Evolutionary conservation across 2,888 invertebrate genomes (phyloP), one percentile per base, ranked within the genome.

Genomic region (Harpalus rubripes): DNA sequence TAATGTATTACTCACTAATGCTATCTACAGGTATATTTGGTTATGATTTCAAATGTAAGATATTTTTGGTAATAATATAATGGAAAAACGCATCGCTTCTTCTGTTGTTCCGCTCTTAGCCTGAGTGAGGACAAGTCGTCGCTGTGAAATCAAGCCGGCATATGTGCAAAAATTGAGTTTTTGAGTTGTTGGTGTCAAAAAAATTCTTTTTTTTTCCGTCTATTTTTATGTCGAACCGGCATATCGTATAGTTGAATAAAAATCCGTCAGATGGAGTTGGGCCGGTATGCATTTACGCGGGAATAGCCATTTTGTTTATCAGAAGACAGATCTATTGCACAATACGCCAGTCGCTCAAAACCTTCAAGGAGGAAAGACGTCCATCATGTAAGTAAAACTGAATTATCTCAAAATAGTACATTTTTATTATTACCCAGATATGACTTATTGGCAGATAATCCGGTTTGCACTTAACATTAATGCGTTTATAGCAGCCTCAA

Each of bases 131-230:
- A 61, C 61, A 61, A 2, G 6, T 61, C 61, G 61, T 61, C 61
- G 61, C 61, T 61, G 61, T 61, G 22, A 18, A 61, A 61, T 61
- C 61, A 61, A 61, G 6, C 61, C 61, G 61, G 61, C 61, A 61
- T 61, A 61, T 61, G 61, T 61, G 61, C 61, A 61, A 61, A 61
- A 61, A 61, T 61, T 61, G 61, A 61, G 61, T 61, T 61, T 61
- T 61, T 61, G 61, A 61, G 61, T 61, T 61, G 61, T 61, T 61
- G 61, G 61, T 61, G 61, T 61, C 61, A 61, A 61, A 61, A 61
- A 61, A 44, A 3, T 61, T 61, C 61, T 61, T n/a, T 61, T 61
- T 61, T 61, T 61, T 22, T 22, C 4, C 15, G 61, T 61, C 61
- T 61, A 61, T 61, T 61, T 61, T 61, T 61, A 61, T 61, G 16